Evolutionary conservation across 2,797 vertebrate species (phyloP).

Genomic region (Eulemur mongoz): DNA sequence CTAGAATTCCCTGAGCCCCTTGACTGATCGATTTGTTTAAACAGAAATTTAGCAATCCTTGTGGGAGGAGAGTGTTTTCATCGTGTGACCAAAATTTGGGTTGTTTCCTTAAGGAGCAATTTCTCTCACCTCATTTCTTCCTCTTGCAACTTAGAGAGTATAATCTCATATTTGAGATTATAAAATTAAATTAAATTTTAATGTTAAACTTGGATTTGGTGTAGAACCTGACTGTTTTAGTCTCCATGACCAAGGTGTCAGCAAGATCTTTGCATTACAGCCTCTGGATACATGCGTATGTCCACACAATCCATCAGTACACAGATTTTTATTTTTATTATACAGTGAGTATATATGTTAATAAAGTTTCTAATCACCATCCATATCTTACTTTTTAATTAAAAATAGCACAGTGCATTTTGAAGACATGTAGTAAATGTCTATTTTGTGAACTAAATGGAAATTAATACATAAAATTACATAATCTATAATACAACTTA

Average conservation of each 20-base stretch:
- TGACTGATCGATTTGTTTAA: neutral
- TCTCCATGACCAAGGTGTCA: neutral
- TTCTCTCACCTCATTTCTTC: slow-evolving; percentile 44
- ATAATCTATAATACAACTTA: slow-evolving; percentile 63
- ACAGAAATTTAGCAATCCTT: neutral
- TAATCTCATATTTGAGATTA: slow-evolving; percentile 46
- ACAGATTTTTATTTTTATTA: slow-evolving; percentile 55
- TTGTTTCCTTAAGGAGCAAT: slow-evolving; percentile 47
- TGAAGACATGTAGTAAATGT: slow-evolving; percentile 71
- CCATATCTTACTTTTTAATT: slow-evolving; percentile 32
- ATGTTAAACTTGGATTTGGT: slow-evolving; percentile 52
- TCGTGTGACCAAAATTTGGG: neutral
- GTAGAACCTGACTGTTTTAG: neutral
- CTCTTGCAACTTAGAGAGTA: slow-evolving; percentile 22
- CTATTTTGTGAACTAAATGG: slow-evolving; percentile 68
- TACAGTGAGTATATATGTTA: slow-evolving; percentile 38
- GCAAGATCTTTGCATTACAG: neutral
- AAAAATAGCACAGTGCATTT: slow-evolving; percentile 37
- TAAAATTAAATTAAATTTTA: slow-evolving; percentile 63
- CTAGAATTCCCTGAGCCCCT: slow-evolving; percentile 2
- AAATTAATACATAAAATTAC: slow-evolving; percentile 72
- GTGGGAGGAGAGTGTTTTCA: slow-evolving; percentile 25
- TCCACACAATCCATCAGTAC: neutral
- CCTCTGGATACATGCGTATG: neutral
- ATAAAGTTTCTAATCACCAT: slow-evolving; percentile 52